A percentile compares a stretch with the other conserved stretches of the same genome.
phyloP scores from a whole-genome alignment of 1,140 invertebrate species.

The Plodia interpunctella region DNA sequence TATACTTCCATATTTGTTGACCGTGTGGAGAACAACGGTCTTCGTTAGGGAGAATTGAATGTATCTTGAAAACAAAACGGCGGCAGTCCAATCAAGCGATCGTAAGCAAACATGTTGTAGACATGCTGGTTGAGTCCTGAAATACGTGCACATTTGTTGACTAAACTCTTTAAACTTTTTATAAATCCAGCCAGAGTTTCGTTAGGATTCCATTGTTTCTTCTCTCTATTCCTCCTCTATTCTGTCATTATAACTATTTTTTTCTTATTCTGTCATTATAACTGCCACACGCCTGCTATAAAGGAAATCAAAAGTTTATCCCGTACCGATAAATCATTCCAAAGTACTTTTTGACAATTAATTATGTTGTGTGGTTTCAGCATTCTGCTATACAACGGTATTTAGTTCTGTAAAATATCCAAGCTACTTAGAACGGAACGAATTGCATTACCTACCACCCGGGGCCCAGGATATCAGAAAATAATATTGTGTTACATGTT shows the following conservation, averaged over 20 bases:
- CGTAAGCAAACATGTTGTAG: constrained; percentile 25
- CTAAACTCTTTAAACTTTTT: too few relatives aligned
- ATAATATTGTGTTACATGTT: background rate
- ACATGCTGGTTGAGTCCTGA: constrained; percentile 5
- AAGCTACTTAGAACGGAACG: background rate
- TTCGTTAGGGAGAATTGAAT: constrained; percentile 38
- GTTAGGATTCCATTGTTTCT: too few relatives aligned
- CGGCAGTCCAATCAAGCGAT: constrained; percentile 38
- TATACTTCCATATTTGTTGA: background rate
- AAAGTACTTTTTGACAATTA: background rate
- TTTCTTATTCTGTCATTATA: too few relatives aligned
- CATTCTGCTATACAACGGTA: background rate
- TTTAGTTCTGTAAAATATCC: background rate
- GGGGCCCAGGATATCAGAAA: background rate
- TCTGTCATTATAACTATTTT: too few relatives aligned
- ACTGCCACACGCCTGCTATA: too few relatives aligned
- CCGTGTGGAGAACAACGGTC: constrained; percentile 21
- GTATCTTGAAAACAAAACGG: constrained; percentile 42
- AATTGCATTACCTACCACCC: constrained; percentile 4
- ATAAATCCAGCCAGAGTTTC: too few relatives aligned
- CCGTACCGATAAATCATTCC: too few relatives aligned
- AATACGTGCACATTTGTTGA: too few relatives aligned
- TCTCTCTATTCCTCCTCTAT: too few relatives aligned
- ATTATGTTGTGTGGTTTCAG: background rate
- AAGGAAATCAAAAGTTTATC: too few relatives aligned